A percentile compares a stretch with the other conserved stretches of the same genome.
These are phyloP conservation scores for Drosophila gunungcola DNA, from an alignment of 1,140 invertebrate species.

Conservation along the genomic window DNA sequence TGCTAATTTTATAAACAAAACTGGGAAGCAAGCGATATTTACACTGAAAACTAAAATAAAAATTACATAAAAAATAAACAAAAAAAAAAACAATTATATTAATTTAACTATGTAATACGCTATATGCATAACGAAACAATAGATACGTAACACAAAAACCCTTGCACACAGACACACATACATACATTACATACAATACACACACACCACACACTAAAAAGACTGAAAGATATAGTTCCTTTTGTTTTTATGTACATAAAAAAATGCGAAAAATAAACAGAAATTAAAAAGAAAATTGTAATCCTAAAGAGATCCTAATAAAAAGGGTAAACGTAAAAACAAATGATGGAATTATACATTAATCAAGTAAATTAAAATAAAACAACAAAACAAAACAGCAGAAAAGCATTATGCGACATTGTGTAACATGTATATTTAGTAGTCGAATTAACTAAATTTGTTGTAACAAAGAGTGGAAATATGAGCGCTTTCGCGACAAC, in stretches of 20 bases:
- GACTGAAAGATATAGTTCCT: conserved; percentile 85
- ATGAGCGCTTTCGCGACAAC: conserved; percentile 27
- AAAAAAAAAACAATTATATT: conserved; percentile 47
- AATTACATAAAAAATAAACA: conserved; percentile 22
- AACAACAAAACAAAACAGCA: conserved; percentile 42
- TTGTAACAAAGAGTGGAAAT: conserved; percentile 59
- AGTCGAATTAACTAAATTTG: conserved; percentile 75
- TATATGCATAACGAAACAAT: conserved; percentile 58
- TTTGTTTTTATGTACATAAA: conserved; percentile 85
- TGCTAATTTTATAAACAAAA: conserved; percentile 58
- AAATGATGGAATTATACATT: conserved; percentile 82
- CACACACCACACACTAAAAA: conserved; percentile 79
- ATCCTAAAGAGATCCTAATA: conserved; percentile 53
- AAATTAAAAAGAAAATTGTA: conserved; percentile 78
- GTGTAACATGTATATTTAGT: conserved; percentile 64
- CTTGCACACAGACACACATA: conserved; percentile 39
- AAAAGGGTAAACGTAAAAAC: conserved; percentile 65
- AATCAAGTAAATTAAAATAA: conserved; percentile 63
- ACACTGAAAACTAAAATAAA: conserved; percentile 56
- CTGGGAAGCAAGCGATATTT: conserved; percentile 66
- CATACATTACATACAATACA: conserved; percentile 39
- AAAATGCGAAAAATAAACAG: conserved; percentile 48
- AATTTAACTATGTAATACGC: conserved; percentile 54
- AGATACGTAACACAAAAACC: conserved; percentile 63
- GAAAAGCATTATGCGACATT: conserved; percentile 57